Base-by-base conservation (phyloP, 2,113 vertebrate species). In the Dasyornis broadbenti region DNA sequence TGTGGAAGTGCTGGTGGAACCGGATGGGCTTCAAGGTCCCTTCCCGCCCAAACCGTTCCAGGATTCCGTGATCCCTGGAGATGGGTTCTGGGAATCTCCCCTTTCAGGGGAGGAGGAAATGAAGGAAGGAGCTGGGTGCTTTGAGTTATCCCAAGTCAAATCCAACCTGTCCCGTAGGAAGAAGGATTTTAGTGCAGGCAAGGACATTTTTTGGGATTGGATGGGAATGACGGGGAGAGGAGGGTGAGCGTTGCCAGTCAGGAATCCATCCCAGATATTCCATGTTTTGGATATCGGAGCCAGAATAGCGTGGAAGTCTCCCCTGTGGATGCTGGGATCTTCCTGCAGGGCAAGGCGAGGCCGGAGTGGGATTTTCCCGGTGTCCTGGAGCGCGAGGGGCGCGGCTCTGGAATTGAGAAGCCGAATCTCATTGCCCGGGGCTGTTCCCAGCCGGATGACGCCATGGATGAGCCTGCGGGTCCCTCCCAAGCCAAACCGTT, bases 111-210 rank as follows among this genome's bases (percentile, higher is more conserved):
- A 49, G 44, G 9, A 33, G 45, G 33, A 39, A 42, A 24, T 23
- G 44, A 15, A 72, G 44, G 57, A 5, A 28, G 33, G 28, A 64
- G 7, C 13, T 13, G 2, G 12, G 11, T 42, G 45, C 31, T 56
- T 22, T 19, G 63, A 7, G 28, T 56, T 23, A 15, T 56, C 15
- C 66, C 27, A 28, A 14, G n/a, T 40, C 10, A 19, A 45, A 84
- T 39, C 24, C 64, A 42, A 7, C 7, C 2, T 14, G 22, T 20
- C 4, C 0, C 3, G 4, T 13, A 4, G 9, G 60, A 31, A n/a
- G 23, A 45, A 65, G 24, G 13, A 12, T 22, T 1, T 53, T 4
- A 28, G 39, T 3, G 33, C 37, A 22, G n/a, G 11, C 6, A 7
- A 17, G n/a, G n/a, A n/a, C n/a, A n/a, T 28, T 24, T 33, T 44